phyloP scores from a whole-genome alignment of 2,113 vertebrate species.

The Pseudolaguvia tuberculata region DNA sequence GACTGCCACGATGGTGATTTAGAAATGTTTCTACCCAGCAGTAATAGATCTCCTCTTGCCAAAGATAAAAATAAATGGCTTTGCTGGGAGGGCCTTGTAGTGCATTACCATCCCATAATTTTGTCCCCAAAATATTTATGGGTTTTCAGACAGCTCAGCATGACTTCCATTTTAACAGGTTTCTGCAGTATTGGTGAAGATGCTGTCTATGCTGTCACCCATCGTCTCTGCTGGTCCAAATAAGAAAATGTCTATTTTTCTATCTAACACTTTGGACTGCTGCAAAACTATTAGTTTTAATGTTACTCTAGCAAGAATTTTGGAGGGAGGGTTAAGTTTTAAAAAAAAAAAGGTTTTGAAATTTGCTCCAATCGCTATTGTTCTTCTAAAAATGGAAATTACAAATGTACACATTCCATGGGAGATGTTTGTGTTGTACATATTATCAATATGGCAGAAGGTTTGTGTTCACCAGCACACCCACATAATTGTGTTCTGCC shows the following conservation, averaged over 20 bases:
- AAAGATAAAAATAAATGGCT: constrained; percentile 31
- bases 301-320: not conserved
- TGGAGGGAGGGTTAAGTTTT: no score
- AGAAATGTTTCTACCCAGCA: not conserved
- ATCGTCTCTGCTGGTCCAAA: not conserved
- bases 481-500: no score
- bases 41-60: constrained; percentile 18
- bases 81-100: constrained; percentile 12
- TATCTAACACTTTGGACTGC: not conserved
- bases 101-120: constrained; percentile 27
- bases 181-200: not conserved
- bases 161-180: not conserved
- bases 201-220: not conserved
- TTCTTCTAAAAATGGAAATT: not conserved
- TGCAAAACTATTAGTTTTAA: not conserved
- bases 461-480: no score
- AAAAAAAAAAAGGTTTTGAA: not conserved
- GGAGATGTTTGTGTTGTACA: not conserved
- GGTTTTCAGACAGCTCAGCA: constrained; percentile 5
- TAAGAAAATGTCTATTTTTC: not conserved
- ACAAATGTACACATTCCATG: not conserved
- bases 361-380: not conserved
- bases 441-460: not conserved
- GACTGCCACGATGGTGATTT: constrained; percentile 7
- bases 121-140: constrained; percentile 31